A percentile compares a stretch with the other conserved stretches of the same genome.
Evolutionary conservation across 2,888 invertebrate species (phyloP).

Genomic region (Marasmarcha lunaedactyla): DNA sequence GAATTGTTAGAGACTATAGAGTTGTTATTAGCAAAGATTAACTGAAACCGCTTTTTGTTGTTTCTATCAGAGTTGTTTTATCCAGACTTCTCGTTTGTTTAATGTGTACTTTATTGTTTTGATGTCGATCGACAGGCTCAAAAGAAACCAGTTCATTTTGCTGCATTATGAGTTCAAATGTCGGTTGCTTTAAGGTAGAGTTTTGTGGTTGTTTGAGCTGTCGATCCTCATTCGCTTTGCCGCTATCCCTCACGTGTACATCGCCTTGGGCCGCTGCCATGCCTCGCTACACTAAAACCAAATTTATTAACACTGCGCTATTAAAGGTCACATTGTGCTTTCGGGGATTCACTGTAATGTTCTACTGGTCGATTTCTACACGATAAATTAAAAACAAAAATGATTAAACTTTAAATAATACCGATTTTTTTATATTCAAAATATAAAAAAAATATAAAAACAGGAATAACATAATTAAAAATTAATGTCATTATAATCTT

Average conservation of each 20-base stretch:
- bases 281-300: conserved; percentile 63
- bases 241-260: conserved; percentile 53
- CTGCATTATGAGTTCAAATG: no score
- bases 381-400: no score
- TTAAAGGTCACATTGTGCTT: conserved; percentile 25
- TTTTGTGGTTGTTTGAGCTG: background rate
- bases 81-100: background rate
- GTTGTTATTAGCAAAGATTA: background rate
- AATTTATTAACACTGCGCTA: conserved; percentile 38
- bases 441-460: no score
- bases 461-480: no score
- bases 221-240: conserved; percentile 26
- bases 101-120: background rate
- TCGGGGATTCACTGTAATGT: conserved; percentile 19
- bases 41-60: background rate
- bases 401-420: no score
- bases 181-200: no score
- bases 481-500: no score
- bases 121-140: background rate
- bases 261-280: conserved; percentile 57
- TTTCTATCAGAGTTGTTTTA: background rate
- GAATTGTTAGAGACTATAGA: background rate
- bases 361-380: background rate
- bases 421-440: no score
- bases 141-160: background rate